A percentile compares a stretch with the other conserved stretches of the same genome.
Conservation (phyloP, 2,888 invertebrate species). For the Rutpela maculata region DNA sequence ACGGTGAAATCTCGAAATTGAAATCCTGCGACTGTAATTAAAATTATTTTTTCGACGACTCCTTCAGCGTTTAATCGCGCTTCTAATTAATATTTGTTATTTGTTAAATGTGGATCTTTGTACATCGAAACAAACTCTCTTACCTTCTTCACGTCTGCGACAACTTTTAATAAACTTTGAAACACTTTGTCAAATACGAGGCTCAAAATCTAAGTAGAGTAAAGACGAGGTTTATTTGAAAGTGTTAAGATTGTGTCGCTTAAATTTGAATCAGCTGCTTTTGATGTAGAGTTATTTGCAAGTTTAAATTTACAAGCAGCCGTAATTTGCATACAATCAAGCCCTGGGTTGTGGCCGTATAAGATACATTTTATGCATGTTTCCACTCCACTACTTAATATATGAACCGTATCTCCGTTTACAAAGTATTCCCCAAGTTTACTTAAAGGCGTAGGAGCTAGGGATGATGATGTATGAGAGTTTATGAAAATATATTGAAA, state of each 20-base stretch:
- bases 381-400: conserved; percentile 36
- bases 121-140: background rate
- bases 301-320: conserved; percentile 64
- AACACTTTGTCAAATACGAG: conserved; percentile 20
- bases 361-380: conserved; percentile 42
- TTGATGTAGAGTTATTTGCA: conserved; percentile 67
- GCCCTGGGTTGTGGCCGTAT: conserved; percentile 19
- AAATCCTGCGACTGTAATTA: too few species aligned
- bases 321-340: conserved; percentile 65
- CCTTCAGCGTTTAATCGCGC: background rate
- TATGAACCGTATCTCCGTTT: conserved; percentile 25
- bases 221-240: conserved; percentile 24
- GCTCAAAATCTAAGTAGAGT: conserved; percentile 24
- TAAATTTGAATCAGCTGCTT: conserved; percentile 59
- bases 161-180: conserved; percentile 29
- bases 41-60: too few species aligned
- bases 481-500: conserved; percentile 19
- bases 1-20: too few species aligned
- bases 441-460: conserved; percentile 9
- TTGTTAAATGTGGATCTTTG: background rate
- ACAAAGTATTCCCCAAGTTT: conserved; percentile 16
- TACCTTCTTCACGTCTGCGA: background rate
- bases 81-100: background rate
- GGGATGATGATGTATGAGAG: background rate
- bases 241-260: conserved; percentile 42